A percentile compares a stretch with the other conserved stretches of the same genome.
phyloP scores from a whole-genome alignment of 2,113 vertebrate genomes.

The Pelusios castaneus region DNA sequence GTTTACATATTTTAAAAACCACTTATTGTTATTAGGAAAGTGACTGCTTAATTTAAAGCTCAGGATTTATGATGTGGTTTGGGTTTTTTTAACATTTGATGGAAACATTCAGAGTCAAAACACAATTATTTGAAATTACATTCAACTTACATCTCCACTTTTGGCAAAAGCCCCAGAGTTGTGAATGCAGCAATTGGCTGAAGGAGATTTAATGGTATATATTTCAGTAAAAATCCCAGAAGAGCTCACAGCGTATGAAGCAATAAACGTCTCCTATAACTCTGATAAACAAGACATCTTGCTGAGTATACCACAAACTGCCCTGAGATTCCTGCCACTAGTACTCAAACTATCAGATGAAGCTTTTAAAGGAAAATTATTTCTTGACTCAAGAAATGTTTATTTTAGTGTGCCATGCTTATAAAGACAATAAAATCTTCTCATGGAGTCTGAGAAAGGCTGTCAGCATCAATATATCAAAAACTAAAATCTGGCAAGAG shows the following conservation, averaged over 20 bases:
- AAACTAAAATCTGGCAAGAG: not conserved
- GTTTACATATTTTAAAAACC: not conserved
- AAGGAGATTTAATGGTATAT: slow-evolving; percentile 46
- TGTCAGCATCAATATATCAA: slow-evolving; percentile 16
- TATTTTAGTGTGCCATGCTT: not conserved
- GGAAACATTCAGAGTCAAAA: not conserved
- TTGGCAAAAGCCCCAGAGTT: slow-evolving; percentile 6
- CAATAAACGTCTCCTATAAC: slow-evolving; percentile 53
- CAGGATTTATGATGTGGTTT: not conserved
- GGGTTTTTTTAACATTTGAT: not conserved
- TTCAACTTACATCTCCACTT: not conserved
- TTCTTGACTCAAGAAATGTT: slow-evolving; percentile 15
- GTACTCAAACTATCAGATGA: slow-evolving; percentile 13
- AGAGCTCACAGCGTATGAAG: slow-evolving; percentile 5
- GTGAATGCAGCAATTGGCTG: not conserved
- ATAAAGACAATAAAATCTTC: slow-evolving; percentile 31
- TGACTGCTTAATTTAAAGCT: not conserved
- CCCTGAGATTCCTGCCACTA: not conserved
- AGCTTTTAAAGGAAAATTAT: slow-evolving; percentile 8
- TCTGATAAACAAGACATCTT: slow-evolving; percentile 26
- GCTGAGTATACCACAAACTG: slow-evolving; percentile 22
- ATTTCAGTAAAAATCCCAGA: slow-evolving; percentile 48
- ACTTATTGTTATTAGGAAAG: not conserved
- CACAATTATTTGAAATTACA: not conserved
- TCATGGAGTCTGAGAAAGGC: not conserved